A percentile compares a stretch with the other conserved stretches of the same genome.
These are phyloP conservation scores for Agriopis aurantiaria DNA, from an alignment of 2,888 invertebrate genomes.

Conservation along the genomic window DNA sequence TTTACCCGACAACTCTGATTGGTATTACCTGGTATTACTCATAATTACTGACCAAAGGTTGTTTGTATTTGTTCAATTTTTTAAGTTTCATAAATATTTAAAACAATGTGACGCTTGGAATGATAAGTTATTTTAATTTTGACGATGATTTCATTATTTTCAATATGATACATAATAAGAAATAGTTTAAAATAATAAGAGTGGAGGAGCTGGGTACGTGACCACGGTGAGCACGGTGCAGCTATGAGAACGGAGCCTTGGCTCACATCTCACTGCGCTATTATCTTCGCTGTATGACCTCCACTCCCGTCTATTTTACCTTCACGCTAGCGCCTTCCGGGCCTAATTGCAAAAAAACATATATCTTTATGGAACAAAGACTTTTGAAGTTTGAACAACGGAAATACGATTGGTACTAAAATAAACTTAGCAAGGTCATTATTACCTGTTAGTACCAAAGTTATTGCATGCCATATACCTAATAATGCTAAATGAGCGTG, in stretches of 20 bases:
- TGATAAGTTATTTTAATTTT: neutral
- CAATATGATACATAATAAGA: too few relatives aligned
- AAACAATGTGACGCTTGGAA: neutral
- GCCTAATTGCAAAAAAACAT: constrained; percentile 8
- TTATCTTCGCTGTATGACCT: constrained; percentile 23
- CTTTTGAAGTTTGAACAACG: constrained; percentile 11
- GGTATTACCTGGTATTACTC: neutral
- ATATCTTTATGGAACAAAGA: constrained; percentile 16
- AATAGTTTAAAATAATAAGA: too few relatives aligned
- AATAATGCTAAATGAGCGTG: too few relatives aligned
- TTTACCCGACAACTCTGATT: neutral
- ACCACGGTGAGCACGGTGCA: constrained; percentile 45
- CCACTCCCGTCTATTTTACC: constrained; percentile 14
- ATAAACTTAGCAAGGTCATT: constrained; percentile 6
- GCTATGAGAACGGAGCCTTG: constrained; percentile 47
- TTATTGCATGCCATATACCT: neutral
- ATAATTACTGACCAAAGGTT: too few relatives aligned
- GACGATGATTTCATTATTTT: neutral
- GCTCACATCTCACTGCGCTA: constrained; percentile 44
- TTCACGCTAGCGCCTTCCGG: constrained; percentile 25
- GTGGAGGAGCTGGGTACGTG: constrained; percentile 41
- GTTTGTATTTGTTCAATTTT: too few relatives aligned
- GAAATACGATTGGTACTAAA: neutral
- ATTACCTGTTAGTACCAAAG: neutral
- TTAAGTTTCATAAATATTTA: neutral